Base-by-base conservation (phyloP, 2,797 vertebrate genomes). In the Liparis tanakae region DNA sequence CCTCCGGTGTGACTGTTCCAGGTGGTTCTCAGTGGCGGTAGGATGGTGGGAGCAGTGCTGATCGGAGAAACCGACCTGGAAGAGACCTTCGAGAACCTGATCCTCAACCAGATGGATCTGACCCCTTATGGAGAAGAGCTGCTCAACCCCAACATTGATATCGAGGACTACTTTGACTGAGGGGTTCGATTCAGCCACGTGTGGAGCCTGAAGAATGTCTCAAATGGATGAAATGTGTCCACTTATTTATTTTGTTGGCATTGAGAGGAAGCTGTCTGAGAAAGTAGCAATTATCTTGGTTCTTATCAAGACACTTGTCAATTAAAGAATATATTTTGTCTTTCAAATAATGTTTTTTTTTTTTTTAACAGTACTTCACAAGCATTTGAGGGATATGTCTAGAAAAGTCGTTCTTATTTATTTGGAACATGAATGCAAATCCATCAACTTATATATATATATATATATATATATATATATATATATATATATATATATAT, bases 11-110 rank as follows among this genome's bases (percentile, higher is more conserved):
- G 33, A 48, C 20, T 34, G 18, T 33, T 74, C 4, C 76, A 93
- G 92, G 90, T 95, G 0, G 94, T 99, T 76, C 91, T 99, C 88
- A 95, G 94, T 25, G 88, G 89, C 0, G 97, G 97, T 1, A 92
- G 94, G 20, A 98, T 98, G 97, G 88, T 98, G 83, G 97, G 97
- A 65, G 97, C 97, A 0, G 92, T 98, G 74, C 92, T 99, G 6
- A 98, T 99, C 0, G 97, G 97, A 9, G 97, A 99, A 61, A 98
- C 97, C 0, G 95, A 99, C 81, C 88, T 99, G 78, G 98, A 99
- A 81, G 98, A 99, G 92, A 99, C 98, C 3, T 99, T 99, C 87
- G 98, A 99, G 89, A 99, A 99, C 84, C 87, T 99, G 50, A 99
- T 99, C 84, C 95, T 99, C 80, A 99, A 99, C 88, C 96, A 96